These are phyloP conservation scores for Melanotaenia duboulayi DNA, from an alignment of 2,113 vertebrate genomes.

Conservation along the genomic window DNA sequence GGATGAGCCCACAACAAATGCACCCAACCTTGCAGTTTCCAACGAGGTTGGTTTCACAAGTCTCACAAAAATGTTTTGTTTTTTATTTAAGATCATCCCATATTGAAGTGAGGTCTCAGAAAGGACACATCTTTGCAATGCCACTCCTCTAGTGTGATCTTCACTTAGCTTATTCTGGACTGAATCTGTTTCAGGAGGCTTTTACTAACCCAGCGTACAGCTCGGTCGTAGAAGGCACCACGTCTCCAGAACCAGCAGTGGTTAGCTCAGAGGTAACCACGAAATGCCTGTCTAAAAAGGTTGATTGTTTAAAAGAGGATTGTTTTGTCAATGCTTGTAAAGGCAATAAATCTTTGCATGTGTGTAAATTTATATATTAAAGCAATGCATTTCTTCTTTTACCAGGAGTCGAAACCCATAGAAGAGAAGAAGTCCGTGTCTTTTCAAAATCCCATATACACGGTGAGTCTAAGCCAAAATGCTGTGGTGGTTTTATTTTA, in stretches of 20 bases:
- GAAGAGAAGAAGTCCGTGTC: constrained; percentile 13
- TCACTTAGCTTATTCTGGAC: background rate
- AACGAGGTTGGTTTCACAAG: constrained; percentile 45
- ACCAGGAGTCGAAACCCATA: constrained; percentile 27
- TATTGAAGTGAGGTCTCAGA: background rate
- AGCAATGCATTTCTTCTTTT: constrained; percentile 1
- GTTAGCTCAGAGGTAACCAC: constrained; percentile 42
- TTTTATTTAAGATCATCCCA: background rate
- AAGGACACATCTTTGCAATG: background rate
- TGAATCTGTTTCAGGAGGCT: constrained; percentile 33
- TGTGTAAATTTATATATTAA: background rate
- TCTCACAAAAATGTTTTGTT: background rate
- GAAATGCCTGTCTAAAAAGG: constrained; percentile 14
- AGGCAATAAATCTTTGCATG: background rate
- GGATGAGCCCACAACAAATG: constrained; percentile 8
- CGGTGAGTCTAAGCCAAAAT: constrained; percentile 54
- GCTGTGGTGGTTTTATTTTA: background rate
- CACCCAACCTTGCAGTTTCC: background rate
- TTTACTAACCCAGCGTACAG: constrained; percentile 48
- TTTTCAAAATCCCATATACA: constrained; percentile 61
- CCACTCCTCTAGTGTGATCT: background rate
- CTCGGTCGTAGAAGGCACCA: background rate
- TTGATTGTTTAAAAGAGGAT: background rate
- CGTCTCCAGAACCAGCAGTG: constrained; percentile 21
- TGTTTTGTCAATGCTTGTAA: background rate